Conservation (phyloP, 2,797 vertebrate species). For the Borostomias antarcticus region DNA sequence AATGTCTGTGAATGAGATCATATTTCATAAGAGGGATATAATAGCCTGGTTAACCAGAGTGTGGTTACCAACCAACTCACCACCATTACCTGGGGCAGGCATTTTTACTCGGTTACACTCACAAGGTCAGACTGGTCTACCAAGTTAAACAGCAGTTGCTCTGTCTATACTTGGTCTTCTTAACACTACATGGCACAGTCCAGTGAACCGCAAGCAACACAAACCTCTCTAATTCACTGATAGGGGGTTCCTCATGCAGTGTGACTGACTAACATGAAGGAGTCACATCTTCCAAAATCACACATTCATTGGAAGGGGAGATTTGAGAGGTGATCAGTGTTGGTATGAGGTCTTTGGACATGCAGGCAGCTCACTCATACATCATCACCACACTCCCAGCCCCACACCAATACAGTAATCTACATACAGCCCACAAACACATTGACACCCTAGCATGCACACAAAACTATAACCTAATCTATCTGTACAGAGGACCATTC, state of each 20-base stretch:
- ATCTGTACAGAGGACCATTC: conserved; percentile 54
- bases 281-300: conserved; percentile 28
- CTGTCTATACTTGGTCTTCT: conserved; percentile 44
- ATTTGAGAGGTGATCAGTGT: conserved; percentile 35
- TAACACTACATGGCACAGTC: conserved; percentile 43
- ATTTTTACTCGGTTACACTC: not conserved
- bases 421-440: conserved; percentile 46
- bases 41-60: not conserved
- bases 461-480: conserved; percentile 53
- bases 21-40: conserved; percentile 22
- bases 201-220: conserved; percentile 30
- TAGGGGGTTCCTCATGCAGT: conserved; percentile 26
- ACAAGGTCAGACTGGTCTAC: not conserved
- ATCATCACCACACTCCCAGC: conserved; percentile 11
- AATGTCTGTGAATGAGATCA: conserved; percentile 3
- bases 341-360: conserved; percentile 48
- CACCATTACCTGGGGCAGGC: too few relatives aligned
- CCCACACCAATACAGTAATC: conserved; percentile 39
- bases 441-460: conserved; percentile 64
- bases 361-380: conserved; percentile 48
- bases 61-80: too few relatives aligned
- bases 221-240: conserved; percentile 28
- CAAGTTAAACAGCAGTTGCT: conserved; percentile 3
- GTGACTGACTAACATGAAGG: conserved; percentile 26
- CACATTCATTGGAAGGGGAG: conserved; percentile 38